Evolutionary conservation across 1,140 invertebrate genomes (phyloP).

Genomic region (Proctacanthus coquilletti): DNA sequence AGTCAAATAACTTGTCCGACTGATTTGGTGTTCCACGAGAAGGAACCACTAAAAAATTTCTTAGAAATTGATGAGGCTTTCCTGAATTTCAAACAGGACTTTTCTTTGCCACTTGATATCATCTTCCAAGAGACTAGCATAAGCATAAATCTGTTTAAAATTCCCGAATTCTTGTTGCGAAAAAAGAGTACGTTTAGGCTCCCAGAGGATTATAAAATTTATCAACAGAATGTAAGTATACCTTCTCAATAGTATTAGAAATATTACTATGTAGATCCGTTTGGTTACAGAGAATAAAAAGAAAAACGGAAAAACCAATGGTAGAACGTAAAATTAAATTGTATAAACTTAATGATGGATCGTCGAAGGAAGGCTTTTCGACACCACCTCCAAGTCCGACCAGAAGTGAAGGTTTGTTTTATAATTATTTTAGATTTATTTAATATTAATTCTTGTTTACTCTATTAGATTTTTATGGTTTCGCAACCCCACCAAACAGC

Average conservation of each 20-base stretch:
- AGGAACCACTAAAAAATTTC: not conserved
- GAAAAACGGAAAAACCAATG: too few species aligned
- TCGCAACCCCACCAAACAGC: too few species aligned
- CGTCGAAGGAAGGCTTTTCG: too few species aligned
- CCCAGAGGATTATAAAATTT: not conserved
- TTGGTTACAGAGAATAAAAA: too few species aligned
- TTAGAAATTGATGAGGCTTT: not conserved
- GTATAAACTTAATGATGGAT: too few species aligned
- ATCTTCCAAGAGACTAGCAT: not conserved
- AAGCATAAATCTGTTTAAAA: slow-evolving; percentile 8
- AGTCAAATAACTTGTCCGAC: not conserved
- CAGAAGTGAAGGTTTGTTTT: too few species aligned
- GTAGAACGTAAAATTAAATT: too few species aligned
- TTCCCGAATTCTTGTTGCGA: slow-evolving; percentile 6
- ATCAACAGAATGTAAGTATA: not conserved
- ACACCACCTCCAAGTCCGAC: too few species aligned
- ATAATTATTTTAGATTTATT: too few species aligned
- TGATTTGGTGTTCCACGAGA: not conserved
- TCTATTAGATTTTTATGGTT: too few species aligned
- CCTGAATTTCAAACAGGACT: not conserved
- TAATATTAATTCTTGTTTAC: too few species aligned
- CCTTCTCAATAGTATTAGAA: not conserved
- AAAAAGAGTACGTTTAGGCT: not conserved
- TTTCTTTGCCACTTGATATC: not conserved
- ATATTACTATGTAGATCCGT: not conserved